Conservation (phyloP, 1,140 invertebrate species). For the Pissodes strobi region DNA sequence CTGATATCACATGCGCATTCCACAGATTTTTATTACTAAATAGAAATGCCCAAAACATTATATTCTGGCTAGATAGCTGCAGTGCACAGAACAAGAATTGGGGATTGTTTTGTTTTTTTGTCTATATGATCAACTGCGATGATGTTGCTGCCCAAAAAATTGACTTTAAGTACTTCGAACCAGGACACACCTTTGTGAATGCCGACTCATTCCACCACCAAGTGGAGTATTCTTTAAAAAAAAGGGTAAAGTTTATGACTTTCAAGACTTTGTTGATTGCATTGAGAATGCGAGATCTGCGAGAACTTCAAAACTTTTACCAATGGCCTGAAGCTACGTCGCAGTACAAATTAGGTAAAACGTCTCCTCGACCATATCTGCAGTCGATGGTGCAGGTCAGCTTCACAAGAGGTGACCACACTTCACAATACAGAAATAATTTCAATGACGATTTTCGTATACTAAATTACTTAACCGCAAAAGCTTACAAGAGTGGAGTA, state of each 20-base stretch:
- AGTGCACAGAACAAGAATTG: slow-evolving; percentile 31
- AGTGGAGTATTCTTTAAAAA: slow-evolving; percentile 19
- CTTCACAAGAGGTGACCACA: neutral
- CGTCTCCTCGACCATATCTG: slow-evolving; percentile 3
- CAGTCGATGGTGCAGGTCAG: neutral
- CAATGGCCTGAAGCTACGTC: slow-evolving; percentile 19
- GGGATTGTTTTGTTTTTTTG: slow-evolving; percentile 16
- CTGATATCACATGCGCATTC: slow-evolving; percentile 39
- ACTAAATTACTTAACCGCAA: no score
- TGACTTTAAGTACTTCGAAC: slow-evolving; percentile 22
- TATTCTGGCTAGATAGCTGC: slow-evolving; percentile 29
- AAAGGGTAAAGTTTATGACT: slow-evolving; percentile 7
- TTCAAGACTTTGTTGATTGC: slow-evolving; percentile 16
- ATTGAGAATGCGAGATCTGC: slow-evolving; percentile 5
- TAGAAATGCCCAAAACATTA: slow-evolving; percentile 13
- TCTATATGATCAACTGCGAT: slow-evolving; percentile 14
- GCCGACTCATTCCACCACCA: slow-evolving; percentile 22
- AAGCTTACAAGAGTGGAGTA: no score
- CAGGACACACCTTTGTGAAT: slow-evolving; percentile 13
- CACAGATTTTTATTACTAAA: slow-evolving; percentile 28
- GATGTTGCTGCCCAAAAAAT: neutral
- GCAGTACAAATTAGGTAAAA: slow-evolving; percentile 25
- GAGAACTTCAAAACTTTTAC: slow-evolving; percentile 11
- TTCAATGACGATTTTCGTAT: no score
- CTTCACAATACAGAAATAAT: neutral